Evolutionary conservation across 2,888 invertebrate species (phyloP), one percentile per base, ranked within the genome.

Genomic region (Heliconius cydno): DNA sequence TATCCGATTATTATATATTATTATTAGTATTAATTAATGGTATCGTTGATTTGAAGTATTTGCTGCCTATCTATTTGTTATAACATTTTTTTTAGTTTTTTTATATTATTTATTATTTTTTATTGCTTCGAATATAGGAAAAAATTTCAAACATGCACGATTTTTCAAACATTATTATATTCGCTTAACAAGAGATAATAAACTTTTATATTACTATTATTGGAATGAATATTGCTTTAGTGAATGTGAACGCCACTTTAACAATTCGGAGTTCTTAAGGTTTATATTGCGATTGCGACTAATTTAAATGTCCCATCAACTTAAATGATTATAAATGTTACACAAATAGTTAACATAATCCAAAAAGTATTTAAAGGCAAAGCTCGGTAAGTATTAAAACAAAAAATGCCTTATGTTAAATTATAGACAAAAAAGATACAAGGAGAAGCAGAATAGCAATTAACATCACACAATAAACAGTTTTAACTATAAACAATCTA

Each of bases 151-250:
- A 60, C 73, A 73, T 73, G 73, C 73, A 73, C 15, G n/a, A 60
- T 60, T 60, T 70, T 46, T 46, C 15, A 73, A 73, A 34, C 13
- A 57, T 73, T 60, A 46, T 25, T 70, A 70, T 70, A 70, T 70
- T 73, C 13, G 34, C 60, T 38, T 73, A 73, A 73, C 73, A 73
- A 73, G 73, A 34, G 73, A 38, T 73, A 60, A 73, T 34, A 57
- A 46, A 46, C 25, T 70, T 70, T 46, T 70, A 12, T 46, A 70
- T 41, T 70, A 46, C 25, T 70, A 70, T 41, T 70, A 46, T 70
- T 46, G 41, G 70, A 46, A 70, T 70, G 46, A 70, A 41, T 46
- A 70, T 70, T 70, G 70, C 70, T 70, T 70, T 15, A 70, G 34
- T 34, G 34, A 34, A 34, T 34, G 34, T 34, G 34, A 34, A 34